phyloP scores from a whole-genome alignment of 2,888 invertebrate species.

The Eilema caniola region DNA sequence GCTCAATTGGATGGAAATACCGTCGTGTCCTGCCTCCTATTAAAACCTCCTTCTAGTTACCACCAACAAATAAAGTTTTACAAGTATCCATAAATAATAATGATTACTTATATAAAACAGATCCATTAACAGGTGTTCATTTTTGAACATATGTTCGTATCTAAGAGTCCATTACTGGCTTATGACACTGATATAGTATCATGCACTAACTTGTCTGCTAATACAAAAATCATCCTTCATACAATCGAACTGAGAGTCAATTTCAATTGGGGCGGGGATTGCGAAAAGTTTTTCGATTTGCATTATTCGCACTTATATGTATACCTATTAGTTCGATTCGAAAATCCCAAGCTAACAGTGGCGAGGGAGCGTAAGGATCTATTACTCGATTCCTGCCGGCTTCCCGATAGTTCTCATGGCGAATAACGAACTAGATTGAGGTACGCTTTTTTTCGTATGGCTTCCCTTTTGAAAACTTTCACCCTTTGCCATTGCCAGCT shows the following conservation, averaged over 20 bases:
- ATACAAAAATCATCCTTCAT: neutral
- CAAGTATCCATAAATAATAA: neutral
- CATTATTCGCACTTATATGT: no score
- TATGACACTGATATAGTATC: constrained; percentile 2
- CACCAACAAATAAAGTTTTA: neutral
- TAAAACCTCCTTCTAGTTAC: neutral
- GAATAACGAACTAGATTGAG: no score
- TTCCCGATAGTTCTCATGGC: no score
- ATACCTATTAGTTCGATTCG: no score
- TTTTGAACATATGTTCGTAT: neutral
- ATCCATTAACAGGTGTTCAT: neutral
- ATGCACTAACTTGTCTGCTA: neutral
- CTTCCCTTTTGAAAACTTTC: no score
- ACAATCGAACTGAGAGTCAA: neutral
- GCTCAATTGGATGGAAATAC: no score
- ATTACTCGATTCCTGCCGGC: no score
- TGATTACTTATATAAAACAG: neutral
- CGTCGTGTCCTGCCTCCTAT: no score
- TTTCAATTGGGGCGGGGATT: neutral
- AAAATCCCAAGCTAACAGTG: no score
- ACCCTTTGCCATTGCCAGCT: no score
- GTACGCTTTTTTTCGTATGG: no score
- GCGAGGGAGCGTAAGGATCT: no score
- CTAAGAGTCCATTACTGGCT: neutral
- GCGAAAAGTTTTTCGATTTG: neutral